Conservation (phyloP, 2,113 vertebrate species). For the Aleadryas rufinucha region DNA sequence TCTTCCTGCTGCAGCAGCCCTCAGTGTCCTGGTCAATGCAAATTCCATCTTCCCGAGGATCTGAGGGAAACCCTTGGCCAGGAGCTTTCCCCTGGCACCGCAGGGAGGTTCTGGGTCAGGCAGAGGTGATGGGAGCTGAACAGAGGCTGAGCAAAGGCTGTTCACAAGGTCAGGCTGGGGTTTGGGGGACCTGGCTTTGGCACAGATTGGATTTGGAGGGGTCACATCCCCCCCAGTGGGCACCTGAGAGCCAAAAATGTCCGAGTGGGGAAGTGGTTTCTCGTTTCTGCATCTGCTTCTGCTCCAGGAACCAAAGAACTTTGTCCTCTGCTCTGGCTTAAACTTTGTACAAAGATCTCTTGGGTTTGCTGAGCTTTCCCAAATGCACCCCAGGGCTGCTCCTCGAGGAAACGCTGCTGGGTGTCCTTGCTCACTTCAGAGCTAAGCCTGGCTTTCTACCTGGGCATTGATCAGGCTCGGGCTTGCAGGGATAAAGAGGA, state of each 20-base stretch:
- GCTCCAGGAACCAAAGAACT: not conserved
- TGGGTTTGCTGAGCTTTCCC: not conserved
- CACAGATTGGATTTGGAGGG: not conserved
- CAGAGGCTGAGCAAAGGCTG: not conserved
- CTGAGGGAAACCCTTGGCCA: not conserved
- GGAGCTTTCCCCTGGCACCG: not conserved
- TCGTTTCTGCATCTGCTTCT: not conserved
- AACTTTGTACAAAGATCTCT: not conserved
- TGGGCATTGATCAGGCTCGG: fast-evolving
- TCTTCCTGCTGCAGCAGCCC: not conserved
- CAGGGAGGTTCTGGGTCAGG: not conserved
- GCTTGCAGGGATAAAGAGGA: not conserved
- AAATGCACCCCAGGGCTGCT: not conserved
- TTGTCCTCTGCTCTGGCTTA: not conserved
- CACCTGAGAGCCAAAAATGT: fast-evolving
- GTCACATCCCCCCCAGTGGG: fast-evolving
- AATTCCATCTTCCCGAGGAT: fast-evolving
- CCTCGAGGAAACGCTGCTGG: not conserved
- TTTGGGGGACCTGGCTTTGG: not conserved
- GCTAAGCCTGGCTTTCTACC: not conserved
- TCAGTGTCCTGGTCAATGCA: not conserved
- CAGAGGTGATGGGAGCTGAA: not conserved
- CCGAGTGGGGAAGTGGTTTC: fast-evolving
- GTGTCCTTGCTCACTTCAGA: not conserved
- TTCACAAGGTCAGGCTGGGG: not conserved